These are phyloP conservation scores for Calosoma granatense DNA, from an alignment of 1,140 invertebrate species.

Conservation along the genomic window DNA sequence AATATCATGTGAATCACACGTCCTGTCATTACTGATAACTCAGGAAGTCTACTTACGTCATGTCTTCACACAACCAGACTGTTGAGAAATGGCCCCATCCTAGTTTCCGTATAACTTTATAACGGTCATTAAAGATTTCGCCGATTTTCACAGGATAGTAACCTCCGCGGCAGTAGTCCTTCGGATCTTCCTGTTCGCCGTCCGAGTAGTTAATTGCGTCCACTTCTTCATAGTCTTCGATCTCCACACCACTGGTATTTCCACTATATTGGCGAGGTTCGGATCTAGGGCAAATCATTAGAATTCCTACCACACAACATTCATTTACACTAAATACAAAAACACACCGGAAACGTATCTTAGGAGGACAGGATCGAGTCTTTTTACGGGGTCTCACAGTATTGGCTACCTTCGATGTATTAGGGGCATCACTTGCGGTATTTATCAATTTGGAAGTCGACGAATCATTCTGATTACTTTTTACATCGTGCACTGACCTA, in stretches of 20 bases:
- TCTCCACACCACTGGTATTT: slow-evolving; percentile 64
- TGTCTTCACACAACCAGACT: slow-evolving; percentile 95
- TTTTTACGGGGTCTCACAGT: no score
- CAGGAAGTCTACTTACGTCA: slow-evolving; percentile 57
- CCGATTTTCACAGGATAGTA: slow-evolving; percentile 96
- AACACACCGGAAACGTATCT: no score
- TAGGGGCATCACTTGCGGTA: no score
- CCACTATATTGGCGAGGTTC: background rate
- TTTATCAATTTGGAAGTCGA: no score
- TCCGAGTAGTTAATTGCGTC: slow-evolving; percentile 64
- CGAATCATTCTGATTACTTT: no score
- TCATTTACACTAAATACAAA: no score
- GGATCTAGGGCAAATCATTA: background rate
- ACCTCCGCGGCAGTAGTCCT: slow-evolving; percentile 88
- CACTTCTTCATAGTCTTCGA: slow-evolving; percentile 48
- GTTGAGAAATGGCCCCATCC: slow-evolving; percentile 98
- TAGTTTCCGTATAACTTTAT: slow-evolving; percentile 90
- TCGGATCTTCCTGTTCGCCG: slow-evolving; percentile 87
- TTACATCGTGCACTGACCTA: no score
- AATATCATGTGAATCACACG: background rate
- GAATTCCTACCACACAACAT: background rate
- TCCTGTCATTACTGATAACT: no score
- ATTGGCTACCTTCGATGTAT: no score
- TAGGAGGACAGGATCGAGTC: no score
- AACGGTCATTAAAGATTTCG: slow-evolving; percentile 80